Percentiles rank a stretch among this genome's conserved stretches.
Evolutionary conservation across 1,140 invertebrate species (phyloP).

Genomic region (Aphaenogaster ashmeadi): DNA sequence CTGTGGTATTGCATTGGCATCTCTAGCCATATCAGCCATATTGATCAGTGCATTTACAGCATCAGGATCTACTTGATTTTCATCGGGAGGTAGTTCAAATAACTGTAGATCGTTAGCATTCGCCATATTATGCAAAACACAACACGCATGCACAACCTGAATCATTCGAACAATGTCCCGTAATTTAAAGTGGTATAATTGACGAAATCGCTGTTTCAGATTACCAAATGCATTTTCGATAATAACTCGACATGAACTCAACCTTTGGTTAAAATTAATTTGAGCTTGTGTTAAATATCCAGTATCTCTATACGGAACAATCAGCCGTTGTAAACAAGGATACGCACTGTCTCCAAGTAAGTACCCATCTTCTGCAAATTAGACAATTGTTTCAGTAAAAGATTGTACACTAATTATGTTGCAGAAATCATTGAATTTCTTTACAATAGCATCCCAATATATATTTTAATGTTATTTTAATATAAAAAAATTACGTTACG

Average conservation of each 20-base stretch:
- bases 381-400: not conserved
- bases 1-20: not conserved
- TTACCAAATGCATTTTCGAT: constrained; percentile 46
- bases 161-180: too few relatives aligned
- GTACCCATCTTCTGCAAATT: constrained; percentile 2
- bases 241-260: constrained; percentile 32
- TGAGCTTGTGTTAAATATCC: constrained; percentile 10
- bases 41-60: not conserved
- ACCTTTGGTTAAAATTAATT: constrained; percentile 22
- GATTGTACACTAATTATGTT: not conserved
- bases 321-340: constrained; percentile 15
- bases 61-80: constrained; percentile 8
- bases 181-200: too few relatives aligned
- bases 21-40: not conserved
- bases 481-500: not conserved
- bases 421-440: too few relatives aligned
- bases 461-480: not conserved
- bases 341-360: not conserved
- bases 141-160: too few relatives aligned
- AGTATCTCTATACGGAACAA: constrained; percentile 12
- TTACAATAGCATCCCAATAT: too few relatives aligned
- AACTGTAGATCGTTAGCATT: constrained; percentile 4
- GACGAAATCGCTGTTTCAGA: constrained; percentile 31
- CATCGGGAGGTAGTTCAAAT: constrained; percentile 1
- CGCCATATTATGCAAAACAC: too few relatives aligned